Evolutionary conservation across 2,797 vertebrate species (phyloP), one percentile per base, ranked within the genome.

Genomic region (Alauda arvensis): DNA sequence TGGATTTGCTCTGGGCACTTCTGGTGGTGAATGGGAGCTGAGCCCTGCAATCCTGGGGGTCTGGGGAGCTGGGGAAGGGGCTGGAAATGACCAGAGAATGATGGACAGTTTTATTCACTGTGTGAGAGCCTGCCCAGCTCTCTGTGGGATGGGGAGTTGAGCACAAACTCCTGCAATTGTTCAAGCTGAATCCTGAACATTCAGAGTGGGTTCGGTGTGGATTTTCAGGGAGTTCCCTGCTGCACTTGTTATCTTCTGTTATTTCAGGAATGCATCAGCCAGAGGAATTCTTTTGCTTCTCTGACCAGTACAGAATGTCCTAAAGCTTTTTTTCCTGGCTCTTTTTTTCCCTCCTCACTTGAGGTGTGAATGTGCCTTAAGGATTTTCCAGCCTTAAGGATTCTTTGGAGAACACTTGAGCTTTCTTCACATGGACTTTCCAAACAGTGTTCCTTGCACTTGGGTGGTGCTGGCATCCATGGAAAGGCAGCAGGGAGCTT

Each of bases 91-190:
- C 21, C 1, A 1, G 0, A 45, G 15, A 8, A 3, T 34, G 7
- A 0, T 3, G 45, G 25, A 4, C 42, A 24, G 11, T 2, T 31
- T 31, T 0, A 1, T 69, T 51, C 17, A 0, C 43, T 26, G 12
- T 18, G 60, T 9, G 18, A 37, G 39, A 26, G 49, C 72, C 20
- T 67, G 34, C 55, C 69, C 8, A 1, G 23, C 1, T 18, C 7
- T 1, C 16, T 9, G 6, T 5, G 2, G 57, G 52, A 1, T 55
- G 66, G 43, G 40, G 18, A 52, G 3, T 12, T 10, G 15, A 46
- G 23, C 39, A 4, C 17, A 19, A 0, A 17, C n/a, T 28, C 10
- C 28, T 51, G 61, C 25, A 40, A 14, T 14, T 60, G 39, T 26
- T 69, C 8, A 11, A 24, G 39, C 67, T 52, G 21, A 65, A 83